Conservation (phyloP, 2,888 invertebrate species). For the Atherix ibis region DNA sequence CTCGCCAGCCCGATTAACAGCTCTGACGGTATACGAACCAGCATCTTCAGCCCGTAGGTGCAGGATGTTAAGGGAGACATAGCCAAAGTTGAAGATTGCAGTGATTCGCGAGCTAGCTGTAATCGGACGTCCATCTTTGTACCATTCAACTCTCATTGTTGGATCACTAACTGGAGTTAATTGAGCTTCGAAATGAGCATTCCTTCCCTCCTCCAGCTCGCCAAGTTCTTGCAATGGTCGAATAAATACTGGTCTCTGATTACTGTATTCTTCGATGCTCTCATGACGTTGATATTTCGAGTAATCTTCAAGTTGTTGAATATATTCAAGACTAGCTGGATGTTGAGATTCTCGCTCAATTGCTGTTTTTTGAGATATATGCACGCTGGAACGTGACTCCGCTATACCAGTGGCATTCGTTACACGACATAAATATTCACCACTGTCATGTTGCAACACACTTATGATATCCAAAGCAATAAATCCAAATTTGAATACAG, state of each 20-base stretch:
- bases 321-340: conserved; percentile 80
- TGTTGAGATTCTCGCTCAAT: conserved; percentile 82
- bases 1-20: conserved; percentile 81
- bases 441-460: conserved; percentile 70
- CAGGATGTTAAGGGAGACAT: conserved; percentile 95
- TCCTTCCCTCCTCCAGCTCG: conserved; percentile 75
- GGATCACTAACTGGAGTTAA: conserved; percentile 84
- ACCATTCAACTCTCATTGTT: conserved; percentile 90
- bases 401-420: conserved; percentile 74
- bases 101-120: conserved; percentile 95
- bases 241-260: conserved; percentile 75
- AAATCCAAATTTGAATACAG: conserved; percentile 94
- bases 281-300: conserved; percentile 74
- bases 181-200: conserved; percentile 87
- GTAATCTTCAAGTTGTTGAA: conserved; percentile 80
- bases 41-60: conserved; percentile 98
- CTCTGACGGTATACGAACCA: conserved; percentile 84
- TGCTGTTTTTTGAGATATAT: conserved; percentile 63
- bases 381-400: conserved; percentile 67
- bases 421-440: conserved; percentile 80
- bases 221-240: conserved; percentile 74
- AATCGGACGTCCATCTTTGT: conserved; percentile 85
- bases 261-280: conserved; percentile 63
- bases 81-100: conserved; percentile 97
- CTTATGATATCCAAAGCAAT: conserved; percentile 85